These are phyloP conservation scores for Chlorops oryzae DNA, from an alignment of 1,140 invertebrate genomes.

Conservation along the genomic window DNA sequence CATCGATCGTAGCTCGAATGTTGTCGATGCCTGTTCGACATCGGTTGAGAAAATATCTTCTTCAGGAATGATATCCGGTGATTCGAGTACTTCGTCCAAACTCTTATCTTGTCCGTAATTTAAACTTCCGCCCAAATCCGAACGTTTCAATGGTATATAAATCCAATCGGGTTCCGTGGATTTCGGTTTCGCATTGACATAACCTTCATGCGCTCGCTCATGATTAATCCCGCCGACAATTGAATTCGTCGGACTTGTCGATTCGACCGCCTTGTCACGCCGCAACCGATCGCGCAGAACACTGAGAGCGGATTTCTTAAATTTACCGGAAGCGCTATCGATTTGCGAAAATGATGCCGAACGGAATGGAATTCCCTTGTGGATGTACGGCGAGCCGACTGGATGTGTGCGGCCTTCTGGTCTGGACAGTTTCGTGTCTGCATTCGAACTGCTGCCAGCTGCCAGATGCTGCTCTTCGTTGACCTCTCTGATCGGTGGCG, in stretches of 20 bases:
- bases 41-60: conserved; percentile 42
- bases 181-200: too few relatives aligned
- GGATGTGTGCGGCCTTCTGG: conserved; percentile 53
- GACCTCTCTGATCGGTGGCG: conserved; percentile 20
- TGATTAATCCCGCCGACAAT: neutral
- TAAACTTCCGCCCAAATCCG: conserved; percentile 33
- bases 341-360: conserved; percentile 81
- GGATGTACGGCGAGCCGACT: conserved; percentile 55
- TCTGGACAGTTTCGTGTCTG: conserved; percentile 44
- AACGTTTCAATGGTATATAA: conserved; percentile 33
- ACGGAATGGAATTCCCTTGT: conserved; percentile 60
- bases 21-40: conserved; percentile 14
- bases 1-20: conserved; percentile 19
- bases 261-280: conserved; percentile 36
- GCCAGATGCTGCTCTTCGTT: too few relatives aligned
- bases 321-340: conserved; percentile 54
- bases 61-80: conserved; percentile 33
- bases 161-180: conserved; percentile 39
- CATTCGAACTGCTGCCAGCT: conserved; percentile 23
- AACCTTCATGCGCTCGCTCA: too few relatives aligned
- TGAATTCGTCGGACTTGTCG: conserved; percentile 25
- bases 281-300: conserved; percentile 40
- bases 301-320: conserved; percentile 34
- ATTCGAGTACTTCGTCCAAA: conserved; percentile 32
- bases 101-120: conserved; percentile 40